Base-by-base conservation (phyloP, 2,888 invertebrate species). In the Phortica okadai region DNA sequence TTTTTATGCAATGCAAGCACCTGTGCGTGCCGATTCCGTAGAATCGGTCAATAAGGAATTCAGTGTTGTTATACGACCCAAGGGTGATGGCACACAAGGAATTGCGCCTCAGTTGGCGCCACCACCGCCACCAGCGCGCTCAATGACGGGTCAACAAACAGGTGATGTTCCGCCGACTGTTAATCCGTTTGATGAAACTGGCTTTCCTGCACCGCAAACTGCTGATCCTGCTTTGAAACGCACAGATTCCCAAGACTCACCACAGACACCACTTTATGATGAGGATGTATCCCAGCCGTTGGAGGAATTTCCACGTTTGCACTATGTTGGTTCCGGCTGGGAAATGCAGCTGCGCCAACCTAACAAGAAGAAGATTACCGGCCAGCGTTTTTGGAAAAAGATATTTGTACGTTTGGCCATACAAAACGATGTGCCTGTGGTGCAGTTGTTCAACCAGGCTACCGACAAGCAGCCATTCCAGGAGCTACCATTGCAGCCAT, bases 381-480 rank as follows among this genome's bases (percentile, higher is more conserved):
- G 97, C 0, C 97, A 97, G 90, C 93, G 97, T 83, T 98, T 97
- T 92, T 99, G 99, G 99, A 99, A 99, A 93, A 98, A 99, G 91
- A 96, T 98, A 76, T 98, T 95, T 90, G 96, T 99, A 6, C 95
- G 95, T 77, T 90, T 99, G 76, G 94, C 95, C 11, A 92, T 93
- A 84, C 96, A 96, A 90, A 95, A 94, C 75, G 97, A 97, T 88
- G 95, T 94, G 86, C 96, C 97, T 0, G 95, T 96, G 66, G 93
- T 99, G 78, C 97, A 98, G 91, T 92, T 99, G 76, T 96, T 94
- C 89, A 96, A 97, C 91, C 94, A 95, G 83, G 94, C 95, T 74
- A 94, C 94, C 1, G 97, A 98, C 90, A 96, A 96, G 90, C 97
- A 98, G 90, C 96, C 98, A 0, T 97, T 98, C 92, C 98, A 99